Conservation (phyloP, 92 coral and sea anemone species). For the Palythoa caribaeorum region DNA sequence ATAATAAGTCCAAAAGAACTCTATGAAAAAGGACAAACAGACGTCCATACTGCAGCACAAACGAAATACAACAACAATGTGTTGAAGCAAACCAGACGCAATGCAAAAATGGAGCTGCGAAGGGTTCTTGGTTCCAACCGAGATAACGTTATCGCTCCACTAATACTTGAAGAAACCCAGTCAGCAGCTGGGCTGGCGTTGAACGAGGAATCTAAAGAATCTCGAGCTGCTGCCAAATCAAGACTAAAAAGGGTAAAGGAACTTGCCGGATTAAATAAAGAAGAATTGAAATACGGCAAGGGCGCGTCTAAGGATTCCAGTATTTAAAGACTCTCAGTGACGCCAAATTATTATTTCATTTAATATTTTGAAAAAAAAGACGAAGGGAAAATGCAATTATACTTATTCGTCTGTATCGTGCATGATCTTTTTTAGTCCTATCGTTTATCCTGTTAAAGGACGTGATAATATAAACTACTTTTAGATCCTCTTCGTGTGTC, state of each 20-base stretch:
- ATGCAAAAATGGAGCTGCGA: slow-evolving; percentile 21
- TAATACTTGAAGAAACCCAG: background rate
- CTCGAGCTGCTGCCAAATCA: background rate
- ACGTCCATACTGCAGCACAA: background rate
- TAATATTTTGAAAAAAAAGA: background rate
- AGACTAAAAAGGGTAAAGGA: slow-evolving; percentile 16
- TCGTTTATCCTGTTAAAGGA: too few species aligned
- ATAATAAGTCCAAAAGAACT: background rate
- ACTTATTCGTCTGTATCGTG: too few species aligned
- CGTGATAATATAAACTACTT: too few species aligned
- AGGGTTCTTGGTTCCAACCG: slow-evolving; percentile 28
- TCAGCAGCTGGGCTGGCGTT: background rate
- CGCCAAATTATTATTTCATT: background rate
- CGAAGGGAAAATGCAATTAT: background rate
- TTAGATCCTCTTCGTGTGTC: too few species aligned
- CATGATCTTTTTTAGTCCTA: too few species aligned
- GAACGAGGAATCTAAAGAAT: background rate
- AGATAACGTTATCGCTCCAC: background rate
- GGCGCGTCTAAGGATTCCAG: background rate
- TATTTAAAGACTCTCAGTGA: background rate
- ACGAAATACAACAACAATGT: background rate
- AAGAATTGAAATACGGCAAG: slow-evolving; percentile 2
- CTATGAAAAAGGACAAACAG: slow-evolving; percentile 6
- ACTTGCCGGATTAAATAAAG: slow-evolving; percentile 6
- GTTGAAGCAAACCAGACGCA: slow-evolving; percentile 12